A percentile compares a stretch with the other conserved stretches of the same genome.
Evolutionary conservation across 2,113 vertebrate species (phyloP).

Genomic region (Cyprinus carpio): DNA sequence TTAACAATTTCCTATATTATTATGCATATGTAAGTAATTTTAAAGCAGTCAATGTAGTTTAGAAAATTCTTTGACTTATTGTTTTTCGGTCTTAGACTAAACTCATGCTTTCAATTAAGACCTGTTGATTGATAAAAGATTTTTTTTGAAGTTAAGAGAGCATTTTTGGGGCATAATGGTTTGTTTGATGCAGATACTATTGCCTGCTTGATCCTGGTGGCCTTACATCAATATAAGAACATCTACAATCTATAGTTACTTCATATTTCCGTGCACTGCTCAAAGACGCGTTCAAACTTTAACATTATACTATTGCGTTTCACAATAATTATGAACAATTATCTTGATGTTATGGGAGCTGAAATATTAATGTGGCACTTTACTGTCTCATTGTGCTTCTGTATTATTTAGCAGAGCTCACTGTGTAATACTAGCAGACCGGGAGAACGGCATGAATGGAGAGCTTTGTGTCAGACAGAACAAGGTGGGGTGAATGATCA

Average conservation of each 20-base stretch:
- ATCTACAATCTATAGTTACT: neutral
- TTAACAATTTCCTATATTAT: neutral
- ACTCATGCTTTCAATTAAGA: neutral
- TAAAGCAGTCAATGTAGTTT: neutral
- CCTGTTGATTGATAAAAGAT: neutral
- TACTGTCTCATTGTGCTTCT: conserved; percentile 55
- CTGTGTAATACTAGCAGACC: conserved; percentile 64
- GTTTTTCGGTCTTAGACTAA: too few relatives aligned
- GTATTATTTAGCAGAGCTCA: conserved; percentile 60
- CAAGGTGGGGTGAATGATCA: conserved; percentile 33
- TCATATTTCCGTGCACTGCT: neutral
- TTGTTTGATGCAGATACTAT: neutral
- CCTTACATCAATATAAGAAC: conserved; percentile 7
- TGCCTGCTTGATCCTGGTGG: neutral
- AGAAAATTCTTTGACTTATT: neutral
- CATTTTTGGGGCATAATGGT: neutral
- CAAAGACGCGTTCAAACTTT: conserved; percentile 41
- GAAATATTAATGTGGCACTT: conserved; percentile 64
- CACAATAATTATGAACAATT: conserved; percentile 60
- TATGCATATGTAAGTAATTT: neutral
- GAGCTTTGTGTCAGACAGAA: conserved; percentile 63
- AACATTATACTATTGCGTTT: conserved; percentile 52
- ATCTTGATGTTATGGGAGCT: conserved; percentile 47
- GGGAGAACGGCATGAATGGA: conserved; percentile 68
- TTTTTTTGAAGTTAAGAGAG: neutral